Conservation (phyloP, 37 sponge, comb jelly and placozoan genomes). For the Oopsacas minuta region DNA sequence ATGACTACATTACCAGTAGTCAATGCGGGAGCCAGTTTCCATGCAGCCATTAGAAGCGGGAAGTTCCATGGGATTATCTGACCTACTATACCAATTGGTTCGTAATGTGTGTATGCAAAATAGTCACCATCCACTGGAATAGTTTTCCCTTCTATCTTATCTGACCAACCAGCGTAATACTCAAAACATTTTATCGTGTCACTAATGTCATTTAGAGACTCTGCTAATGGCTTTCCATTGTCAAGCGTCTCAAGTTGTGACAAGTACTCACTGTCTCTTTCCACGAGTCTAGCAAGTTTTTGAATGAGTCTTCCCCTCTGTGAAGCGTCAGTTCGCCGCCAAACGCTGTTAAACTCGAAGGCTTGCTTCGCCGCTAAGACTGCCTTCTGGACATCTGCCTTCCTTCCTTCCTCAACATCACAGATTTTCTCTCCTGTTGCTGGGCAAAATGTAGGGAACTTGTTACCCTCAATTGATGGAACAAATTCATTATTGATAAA, state of each 20-base stretch:
- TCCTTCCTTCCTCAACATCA: conserved; percentile 47
- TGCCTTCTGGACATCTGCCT: conserved; percentile 47
- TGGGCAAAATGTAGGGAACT: not conserved
- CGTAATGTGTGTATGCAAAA: conserved; percentile 43
- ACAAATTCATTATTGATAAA: conserved; percentile 12
- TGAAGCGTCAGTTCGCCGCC: conserved; percentile 46
- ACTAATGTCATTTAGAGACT: conserved; percentile 22
- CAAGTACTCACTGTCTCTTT: conserved; percentile 33
- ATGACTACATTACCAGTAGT: conserved; percentile 31
- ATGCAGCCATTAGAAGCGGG: conserved; percentile 39
- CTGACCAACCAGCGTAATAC: conserved; percentile 50
- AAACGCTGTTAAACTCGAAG: conserved; percentile 25
- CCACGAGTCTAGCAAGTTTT: conserved; percentile 40
- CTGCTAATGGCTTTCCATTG: conserved; percentile 37
- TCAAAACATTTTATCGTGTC: conserved; percentile 29
- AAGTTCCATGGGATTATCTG: conserved; percentile 56
- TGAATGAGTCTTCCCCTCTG: conserved; percentile 28
- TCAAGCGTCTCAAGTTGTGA: conserved; percentile 40
- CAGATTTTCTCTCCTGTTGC: conserved; percentile 36
- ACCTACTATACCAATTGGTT: conserved; percentile 42
- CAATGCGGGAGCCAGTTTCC: conserved; percentile 47
- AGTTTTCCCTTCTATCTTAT: conserved; percentile 47
- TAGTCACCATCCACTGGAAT: conserved; percentile 37
- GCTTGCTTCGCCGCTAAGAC: conserved; percentile 36
- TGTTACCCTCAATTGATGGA: not conserved